A percentile compares a stretch with the other conserved stretches of the same genome.
phyloP scores from a whole-genome alignment of 2,888 invertebrate genomes.

The Notodonta ziczac region DNA sequence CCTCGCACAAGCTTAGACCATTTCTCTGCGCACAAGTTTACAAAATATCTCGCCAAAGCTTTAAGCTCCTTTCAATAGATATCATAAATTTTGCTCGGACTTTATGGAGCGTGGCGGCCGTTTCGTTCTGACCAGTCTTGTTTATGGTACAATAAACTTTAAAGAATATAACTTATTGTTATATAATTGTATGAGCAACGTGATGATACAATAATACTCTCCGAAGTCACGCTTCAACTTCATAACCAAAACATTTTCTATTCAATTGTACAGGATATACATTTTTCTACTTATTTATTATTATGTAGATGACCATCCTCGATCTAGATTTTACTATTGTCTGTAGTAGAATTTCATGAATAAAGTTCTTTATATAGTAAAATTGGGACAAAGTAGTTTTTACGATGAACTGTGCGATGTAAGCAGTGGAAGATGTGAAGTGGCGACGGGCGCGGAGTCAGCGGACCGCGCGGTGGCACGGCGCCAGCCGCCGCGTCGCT shows the following conservation, averaged over 20 bases:
- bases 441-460: constrained; percentile 46
- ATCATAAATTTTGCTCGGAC: too few species aligned
- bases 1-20: too few species aligned
- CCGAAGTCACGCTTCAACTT: neutral
- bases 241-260: neutral
- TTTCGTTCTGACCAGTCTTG: too few species aligned
- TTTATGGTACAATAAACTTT: too few species aligned
- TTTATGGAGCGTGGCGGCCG: too few species aligned
- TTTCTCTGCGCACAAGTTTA: too few species aligned
- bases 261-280: neutral
- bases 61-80: too few species aligned
- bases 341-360: constrained; percentile 9
- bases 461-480: constrained; percentile 54
- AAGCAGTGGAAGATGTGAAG: constrained; percentile 43
- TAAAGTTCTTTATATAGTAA: constrained; percentile 21
- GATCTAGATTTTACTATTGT: constrained; percentile 1
- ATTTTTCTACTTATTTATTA: neutral
- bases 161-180: too few species aligned
- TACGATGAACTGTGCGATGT: constrained; percentile 32
- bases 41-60: too few species aligned
- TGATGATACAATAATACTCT: too few species aligned
- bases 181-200: too few species aligned
- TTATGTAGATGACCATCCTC: neutral
- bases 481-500: constrained; percentile 48
- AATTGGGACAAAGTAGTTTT: constrained; percentile 39